phyloP scores from a whole-genome alignment of 2,888 invertebrate species.

The Scaptomyza tumidula region DNA sequence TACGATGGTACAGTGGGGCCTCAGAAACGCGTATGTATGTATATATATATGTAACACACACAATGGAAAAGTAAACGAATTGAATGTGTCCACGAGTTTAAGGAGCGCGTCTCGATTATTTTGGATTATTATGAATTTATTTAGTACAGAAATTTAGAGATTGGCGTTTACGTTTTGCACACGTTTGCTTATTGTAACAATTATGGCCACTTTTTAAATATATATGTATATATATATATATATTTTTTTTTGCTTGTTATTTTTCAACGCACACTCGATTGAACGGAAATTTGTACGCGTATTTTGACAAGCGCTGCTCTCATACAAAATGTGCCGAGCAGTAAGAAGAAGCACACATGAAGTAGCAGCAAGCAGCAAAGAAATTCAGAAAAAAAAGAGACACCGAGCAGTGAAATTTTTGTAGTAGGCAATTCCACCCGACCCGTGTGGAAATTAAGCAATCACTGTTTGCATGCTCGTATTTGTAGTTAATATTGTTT shows the following conservation, averaged over 20 bases:
- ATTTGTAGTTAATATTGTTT: constrained; percentile 9
- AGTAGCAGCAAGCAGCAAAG: constrained; percentile 51
- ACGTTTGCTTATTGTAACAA: constrained; percentile 2
- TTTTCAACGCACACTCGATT: constrained; percentile 55
- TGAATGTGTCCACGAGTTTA: constrained; percentile 66
- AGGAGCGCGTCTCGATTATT: constrained; percentile 50
- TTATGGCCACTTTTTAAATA: not conserved
- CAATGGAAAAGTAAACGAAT: constrained; percentile 57
- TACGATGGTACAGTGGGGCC: constrained; percentile 5
- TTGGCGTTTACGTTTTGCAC: not conserved
- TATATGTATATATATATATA: not conserved
- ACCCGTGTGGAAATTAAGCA: constrained; percentile 60
- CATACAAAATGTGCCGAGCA: constrained; percentile 78
- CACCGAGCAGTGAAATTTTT: constrained; percentile 60
- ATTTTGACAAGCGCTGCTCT: constrained; percentile 75
- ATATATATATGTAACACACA: constrained; percentile 36
- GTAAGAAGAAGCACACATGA: constrained; percentile 67
- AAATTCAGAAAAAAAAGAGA: constrained; percentile 67
- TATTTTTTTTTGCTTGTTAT: constrained; percentile 30
- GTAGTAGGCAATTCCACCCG: constrained; percentile 19
- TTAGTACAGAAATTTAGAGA: not conserved
- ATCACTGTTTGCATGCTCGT: constrained; percentile 26
- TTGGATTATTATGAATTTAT: constrained; percentile 36
- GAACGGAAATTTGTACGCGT: constrained; percentile 72
- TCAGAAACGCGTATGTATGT: constrained; percentile 22